phyloP scores from a whole-genome alignment of 2,888 invertebrate species.

The Disparrhopalites patrizii region DNA sequence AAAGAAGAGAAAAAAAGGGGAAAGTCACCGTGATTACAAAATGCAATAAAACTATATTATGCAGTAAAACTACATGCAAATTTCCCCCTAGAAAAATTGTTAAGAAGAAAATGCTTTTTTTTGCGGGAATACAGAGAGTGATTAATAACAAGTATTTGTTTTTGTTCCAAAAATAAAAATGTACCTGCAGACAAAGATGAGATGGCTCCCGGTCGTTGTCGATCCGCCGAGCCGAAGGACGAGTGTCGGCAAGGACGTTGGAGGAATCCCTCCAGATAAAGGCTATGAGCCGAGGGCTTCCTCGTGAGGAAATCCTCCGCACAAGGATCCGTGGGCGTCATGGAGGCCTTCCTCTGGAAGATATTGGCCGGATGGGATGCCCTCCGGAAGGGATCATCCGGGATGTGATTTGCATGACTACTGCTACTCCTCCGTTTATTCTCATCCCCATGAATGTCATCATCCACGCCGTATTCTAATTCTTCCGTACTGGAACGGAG shows the following conservation, averaged over 20 bases:
- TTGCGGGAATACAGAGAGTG: not conserved
- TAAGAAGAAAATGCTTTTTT: no score
- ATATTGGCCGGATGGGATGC: constrained; percentile 46
- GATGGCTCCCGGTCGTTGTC: constrained; percentile 40
- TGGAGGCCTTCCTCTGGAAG: constrained; percentile 38
- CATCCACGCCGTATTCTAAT: constrained; percentile 70
- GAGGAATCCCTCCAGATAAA: constrained; percentile 45
- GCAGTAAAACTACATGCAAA: no score
- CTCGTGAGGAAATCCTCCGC: constrained; percentile 25
- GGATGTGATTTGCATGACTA: no score
- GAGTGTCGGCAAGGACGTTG: constrained; percentile 39
- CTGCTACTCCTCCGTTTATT: no score
- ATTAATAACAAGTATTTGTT: not conserved
- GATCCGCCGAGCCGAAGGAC: constrained; percentile 45
- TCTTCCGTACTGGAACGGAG: constrained; percentile 83
- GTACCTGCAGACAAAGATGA: constrained; percentile 42
- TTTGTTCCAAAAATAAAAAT: constrained; percentile 2
- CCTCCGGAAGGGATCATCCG: constrained; percentile 37
- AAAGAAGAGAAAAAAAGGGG: no score
- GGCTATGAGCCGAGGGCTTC: constrained; percentile 46
- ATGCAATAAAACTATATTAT: no score
- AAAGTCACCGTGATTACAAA: no score
- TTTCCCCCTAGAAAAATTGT: constrained; percentile 4
- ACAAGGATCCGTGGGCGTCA: constrained; percentile 33
- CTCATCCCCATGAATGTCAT: constrained; percentile 30